Base-by-base conservation (phyloP, 2,888 invertebrate genomes). In the Creontiades dilutus region DNA sequence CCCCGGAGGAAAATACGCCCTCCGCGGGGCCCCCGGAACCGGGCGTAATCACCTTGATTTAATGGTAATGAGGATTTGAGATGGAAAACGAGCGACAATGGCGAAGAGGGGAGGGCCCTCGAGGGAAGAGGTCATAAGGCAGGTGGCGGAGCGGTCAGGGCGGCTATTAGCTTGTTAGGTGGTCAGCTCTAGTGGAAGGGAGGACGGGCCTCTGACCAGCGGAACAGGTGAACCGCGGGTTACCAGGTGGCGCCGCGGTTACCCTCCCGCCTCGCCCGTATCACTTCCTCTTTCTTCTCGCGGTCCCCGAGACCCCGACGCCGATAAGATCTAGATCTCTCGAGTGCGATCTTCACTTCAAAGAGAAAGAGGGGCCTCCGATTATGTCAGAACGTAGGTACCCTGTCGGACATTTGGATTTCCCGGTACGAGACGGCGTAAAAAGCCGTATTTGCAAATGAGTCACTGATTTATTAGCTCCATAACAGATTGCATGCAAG, bases 131-230 rank as follows among this genome's bases (percentile, higher is more conserved):
- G 78, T 80, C 78, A 80, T 37, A 46, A 52, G 82, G 82, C 82
- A 48, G 82, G 82, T 52, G 55, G 82, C 52, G 16, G 82, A 23
- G 27, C 47, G n/a, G 47, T 52, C 48, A 19, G 55, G 23, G 82
- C 52, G 82, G 82, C 82, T 82, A 82, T 82, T 82, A 82, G 82
- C 82, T 82, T 82, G 82, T 82, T 82, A 82, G 82, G 23, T 82
- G 82, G 82, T 82, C 82, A 82, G 52, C 27, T 82, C 82, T 82
- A 52, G 82, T 52, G 82, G 82, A 82, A 82, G 82, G 37, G 82
- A 52, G 82, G 27, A 1, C 2, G 37, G 37, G 7, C 13, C 16
- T 47, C 48, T 28, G 48, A 52, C 27, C 37, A 27, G 47, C 37
- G 28, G 52, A 82, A 82, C 82, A 82, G 82, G 82, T 82, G 82